phyloP scores from a whole-genome alignment of 1,140 invertebrate species.

The Listronotus bonariensis region DNA sequence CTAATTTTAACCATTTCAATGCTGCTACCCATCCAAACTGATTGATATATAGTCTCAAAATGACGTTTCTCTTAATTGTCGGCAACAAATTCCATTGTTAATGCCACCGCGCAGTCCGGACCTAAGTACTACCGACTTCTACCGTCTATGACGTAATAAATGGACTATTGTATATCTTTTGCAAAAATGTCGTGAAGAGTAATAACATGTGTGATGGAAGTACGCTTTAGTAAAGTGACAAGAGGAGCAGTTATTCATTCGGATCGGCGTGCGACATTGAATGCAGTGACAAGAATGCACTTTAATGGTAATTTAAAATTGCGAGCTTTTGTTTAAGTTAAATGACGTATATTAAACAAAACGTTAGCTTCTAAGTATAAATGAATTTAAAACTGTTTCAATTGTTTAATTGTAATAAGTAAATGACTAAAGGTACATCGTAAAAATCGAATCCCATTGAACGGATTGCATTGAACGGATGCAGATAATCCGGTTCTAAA shows the following conservation, averaged over 20 bases:
- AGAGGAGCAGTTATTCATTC: conserved; percentile 34
- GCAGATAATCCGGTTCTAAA: no score
- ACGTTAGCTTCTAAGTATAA: no score
- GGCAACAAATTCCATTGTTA: conserved; percentile 11
- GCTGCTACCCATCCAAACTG: not conserved
- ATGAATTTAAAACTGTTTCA: no score
- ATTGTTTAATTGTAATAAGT: no score
- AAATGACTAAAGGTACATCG: no score
- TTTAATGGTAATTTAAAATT: conserved; percentile 23
- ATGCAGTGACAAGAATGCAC: conserved; percentile 17
- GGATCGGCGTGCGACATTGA: conserved; percentile 26
- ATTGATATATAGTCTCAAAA: conserved; percentile 20
- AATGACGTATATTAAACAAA: no score
- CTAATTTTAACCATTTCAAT: not conserved
- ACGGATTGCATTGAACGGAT: no score
- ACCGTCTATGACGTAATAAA: conserved; percentile 28
- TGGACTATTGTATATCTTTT: conserved; percentile 29
- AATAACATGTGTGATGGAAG: conserved; percentile 37
- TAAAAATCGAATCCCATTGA: no score
- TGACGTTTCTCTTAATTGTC: conserved; percentile 26
- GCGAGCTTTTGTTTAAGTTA: not conserved
- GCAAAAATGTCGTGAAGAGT: conserved; percentile 27
- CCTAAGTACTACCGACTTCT: conserved; percentile 24
- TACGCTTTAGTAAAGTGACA: conserved; percentile 27
- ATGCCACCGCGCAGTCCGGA: conserved; percentile 10